A percentile compares a stretch with the other conserved stretches of the same genome.
These are phyloP conservation scores for Danio aesculapii DNA, from an alignment of 2,797 vertebrate species.

Conservation along the genomic window DNA sequence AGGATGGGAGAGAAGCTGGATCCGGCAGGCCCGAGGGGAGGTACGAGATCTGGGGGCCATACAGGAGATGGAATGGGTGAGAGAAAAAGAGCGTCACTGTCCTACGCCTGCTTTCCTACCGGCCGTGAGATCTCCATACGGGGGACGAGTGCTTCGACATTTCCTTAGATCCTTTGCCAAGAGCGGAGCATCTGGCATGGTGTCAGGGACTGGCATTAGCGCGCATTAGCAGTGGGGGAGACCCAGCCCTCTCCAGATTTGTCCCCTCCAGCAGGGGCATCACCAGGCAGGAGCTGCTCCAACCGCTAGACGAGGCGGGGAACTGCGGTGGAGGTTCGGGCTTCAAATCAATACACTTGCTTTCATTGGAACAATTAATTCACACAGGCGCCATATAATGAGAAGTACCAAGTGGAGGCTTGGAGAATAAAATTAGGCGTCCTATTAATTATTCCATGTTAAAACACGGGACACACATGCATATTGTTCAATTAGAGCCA, in stretches of 20 bases:
- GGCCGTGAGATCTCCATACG: conserved; percentile 56
- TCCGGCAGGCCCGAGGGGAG: conserved; percentile 38
- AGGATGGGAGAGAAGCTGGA: conserved; percentile 48
- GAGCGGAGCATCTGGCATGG: conserved; percentile 65
- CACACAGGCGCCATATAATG: conserved; percentile 14
- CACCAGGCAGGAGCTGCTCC: conserved; percentile 59
- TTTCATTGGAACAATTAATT: conserved; percentile 31
- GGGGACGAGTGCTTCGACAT: conserved; percentile 54
- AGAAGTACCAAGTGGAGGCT: conserved; percentile 6
- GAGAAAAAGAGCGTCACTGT: conserved; percentile 45
- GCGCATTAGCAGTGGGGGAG: conserved; percentile 63
- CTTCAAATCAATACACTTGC: conserved; percentile 45
- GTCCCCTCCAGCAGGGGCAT: conserved; percentile 64
- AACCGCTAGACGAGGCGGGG: conserved; percentile 54
- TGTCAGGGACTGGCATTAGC: conserved; percentile 67
- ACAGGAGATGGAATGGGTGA: conserved; percentile 60
- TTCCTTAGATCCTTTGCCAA: conserved; percentile 64
- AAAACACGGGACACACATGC: conserved; percentile 14
- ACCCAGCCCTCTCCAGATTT: conserved; percentile 64
- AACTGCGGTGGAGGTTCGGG: conserved; percentile 49
- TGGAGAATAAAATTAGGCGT: conserved; percentile 6
- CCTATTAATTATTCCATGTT: conserved; percentile 34
- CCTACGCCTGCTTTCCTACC: conserved; percentile 45
- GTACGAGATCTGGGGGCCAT: conserved; percentile 65
- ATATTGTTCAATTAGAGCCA: conserved; percentile 28